Evolutionary conservation across 2,797 vertebrate species (phyloP).

Genomic region (Fratercula arctica): DNA sequence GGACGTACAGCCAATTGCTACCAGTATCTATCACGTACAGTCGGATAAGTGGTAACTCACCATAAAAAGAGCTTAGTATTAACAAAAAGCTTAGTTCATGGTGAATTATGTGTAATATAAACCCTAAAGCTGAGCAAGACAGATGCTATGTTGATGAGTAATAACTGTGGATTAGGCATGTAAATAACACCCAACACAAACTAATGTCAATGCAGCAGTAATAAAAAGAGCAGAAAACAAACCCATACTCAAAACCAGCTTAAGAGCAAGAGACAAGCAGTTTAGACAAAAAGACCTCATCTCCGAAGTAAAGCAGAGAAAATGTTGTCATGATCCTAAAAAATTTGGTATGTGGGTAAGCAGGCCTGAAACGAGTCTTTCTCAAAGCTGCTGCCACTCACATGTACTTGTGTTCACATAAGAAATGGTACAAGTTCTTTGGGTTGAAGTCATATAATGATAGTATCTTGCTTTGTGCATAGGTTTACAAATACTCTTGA

Average conservation of each 20-base stretch:
- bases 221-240: not conserved
- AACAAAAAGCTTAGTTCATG: not conserved
- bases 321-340: not conserved
- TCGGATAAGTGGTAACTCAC: not conserved
- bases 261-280: not conserved
- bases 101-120: not conserved
- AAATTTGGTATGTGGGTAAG: not conserved
- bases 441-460: not conserved
- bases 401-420: accelerated
- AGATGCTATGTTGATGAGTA: not conserved
- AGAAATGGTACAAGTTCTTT: not conserved
- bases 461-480: not conserved
- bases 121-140: not conserved
- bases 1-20: not conserved
- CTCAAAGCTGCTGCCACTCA: not conserved
- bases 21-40: not conserved
- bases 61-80: not conserved
- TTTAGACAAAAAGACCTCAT: not conserved
- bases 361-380: not conserved
- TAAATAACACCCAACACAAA: not conserved
- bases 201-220: not conserved
- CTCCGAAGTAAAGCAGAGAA: not conserved
- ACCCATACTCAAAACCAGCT: not conserved
- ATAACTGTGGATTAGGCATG: not conserved
- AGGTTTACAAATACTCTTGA: not conserved